Conservation (phyloP, 2,797 vertebrate genomes). For the Ctenopoma multispine region DNA sequence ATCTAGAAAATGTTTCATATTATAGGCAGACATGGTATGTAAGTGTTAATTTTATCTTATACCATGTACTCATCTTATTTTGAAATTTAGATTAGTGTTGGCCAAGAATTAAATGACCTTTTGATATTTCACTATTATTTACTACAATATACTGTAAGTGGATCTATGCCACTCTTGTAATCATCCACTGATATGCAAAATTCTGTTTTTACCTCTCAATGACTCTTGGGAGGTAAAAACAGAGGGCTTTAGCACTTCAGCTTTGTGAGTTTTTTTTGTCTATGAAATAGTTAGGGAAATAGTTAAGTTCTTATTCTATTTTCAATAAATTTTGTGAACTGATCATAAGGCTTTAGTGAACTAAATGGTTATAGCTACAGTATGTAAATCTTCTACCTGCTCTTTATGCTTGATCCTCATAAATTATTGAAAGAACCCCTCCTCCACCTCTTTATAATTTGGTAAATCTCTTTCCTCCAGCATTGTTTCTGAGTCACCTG, state of each 20-base stretch:
- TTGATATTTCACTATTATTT: background rate
- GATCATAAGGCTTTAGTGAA: no score
- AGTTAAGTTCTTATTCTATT: conserved; percentile 18
- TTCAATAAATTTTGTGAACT: no score
- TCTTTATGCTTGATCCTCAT: conserved; percentile 32
- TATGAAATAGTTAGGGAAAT: conserved; percentile 17
- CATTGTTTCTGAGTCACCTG: conserved; percentile 36
- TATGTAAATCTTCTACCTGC: conserved; percentile 57
- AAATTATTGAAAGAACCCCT: conserved; percentile 50
- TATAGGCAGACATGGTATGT: background rate
- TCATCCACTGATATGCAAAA: background rate
- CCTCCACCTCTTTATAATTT: conserved; percentile 38
- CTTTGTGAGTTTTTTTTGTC: background rate
- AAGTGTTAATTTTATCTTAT: no score
- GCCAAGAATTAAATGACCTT: background rate
- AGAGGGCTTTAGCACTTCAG: conserved; percentile 2
- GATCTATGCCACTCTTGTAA: background rate
- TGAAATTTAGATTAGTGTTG: no score
- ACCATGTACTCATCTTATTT: no score
- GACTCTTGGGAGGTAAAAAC: background rate
- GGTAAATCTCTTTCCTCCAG: conserved; percentile 35
- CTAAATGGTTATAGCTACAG: conserved; percentile 35
- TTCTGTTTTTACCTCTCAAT: background rate
- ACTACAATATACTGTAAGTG: background rate
- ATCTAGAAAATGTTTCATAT: conserved; percentile 22